Percentiles rank a stretch among this genome's conserved stretches.
Conservation (phyloP, 2,113 vertebrate genomes). For the Carlito syrichta region DNA sequence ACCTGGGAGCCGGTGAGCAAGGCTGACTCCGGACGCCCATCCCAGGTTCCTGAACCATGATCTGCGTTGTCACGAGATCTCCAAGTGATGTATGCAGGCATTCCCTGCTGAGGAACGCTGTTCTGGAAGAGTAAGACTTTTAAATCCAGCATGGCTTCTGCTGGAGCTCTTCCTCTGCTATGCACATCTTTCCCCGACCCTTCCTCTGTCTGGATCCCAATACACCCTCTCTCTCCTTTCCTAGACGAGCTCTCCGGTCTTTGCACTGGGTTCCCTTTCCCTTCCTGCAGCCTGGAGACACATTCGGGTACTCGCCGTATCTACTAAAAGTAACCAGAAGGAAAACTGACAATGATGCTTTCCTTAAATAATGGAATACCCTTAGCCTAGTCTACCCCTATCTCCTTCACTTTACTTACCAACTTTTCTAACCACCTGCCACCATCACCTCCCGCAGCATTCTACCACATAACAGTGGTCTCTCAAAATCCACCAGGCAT, state of each 20-base stretch:
- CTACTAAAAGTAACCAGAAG: not conserved
- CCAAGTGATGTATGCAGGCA: not conserved
- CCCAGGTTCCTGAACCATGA: not conserved
- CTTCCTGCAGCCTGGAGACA: not conserved
- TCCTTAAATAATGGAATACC: not conserved
- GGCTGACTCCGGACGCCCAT: not conserved
- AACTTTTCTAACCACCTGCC: not conserved
- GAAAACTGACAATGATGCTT: constrained; percentile 16
- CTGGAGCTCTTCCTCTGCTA: not conserved
- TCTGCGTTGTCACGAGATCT: not conserved
- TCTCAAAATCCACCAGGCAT: not conserved
- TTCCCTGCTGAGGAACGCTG: not conserved
- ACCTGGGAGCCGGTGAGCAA: not conserved
- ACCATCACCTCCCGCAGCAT: not conserved
- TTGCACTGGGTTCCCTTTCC: not conserved
- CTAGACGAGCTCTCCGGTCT: not conserved
- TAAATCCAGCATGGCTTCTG: not conserved
- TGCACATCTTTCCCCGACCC: not conserved
- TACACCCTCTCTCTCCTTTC: not conserved
- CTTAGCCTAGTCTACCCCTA: not conserved
- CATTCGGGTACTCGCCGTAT: not conserved
- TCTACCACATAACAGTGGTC: not conserved
- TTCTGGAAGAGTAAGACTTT: not conserved
- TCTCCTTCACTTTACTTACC: not conserved
- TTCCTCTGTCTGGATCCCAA: not conserved